Base-by-base conservation (phyloP, 1,140 invertebrate genomes). In the Dendroctonus valens region DNA sequence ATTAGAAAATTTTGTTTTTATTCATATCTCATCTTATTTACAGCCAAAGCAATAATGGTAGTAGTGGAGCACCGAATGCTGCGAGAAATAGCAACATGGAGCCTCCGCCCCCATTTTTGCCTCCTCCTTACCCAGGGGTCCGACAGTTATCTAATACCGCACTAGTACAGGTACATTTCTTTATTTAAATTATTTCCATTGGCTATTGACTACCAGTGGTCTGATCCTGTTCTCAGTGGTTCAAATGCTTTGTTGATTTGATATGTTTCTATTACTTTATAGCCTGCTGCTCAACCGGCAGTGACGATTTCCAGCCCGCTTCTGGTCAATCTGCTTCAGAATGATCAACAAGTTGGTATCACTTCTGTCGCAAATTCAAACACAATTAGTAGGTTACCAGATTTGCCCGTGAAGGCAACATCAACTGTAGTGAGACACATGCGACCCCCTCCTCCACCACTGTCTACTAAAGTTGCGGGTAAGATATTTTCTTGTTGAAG, bases 321-420 rank as follows among this genome's bases (percentile, higher is more conserved):
- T 58, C 81, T 96, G 49, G 93, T 96, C 4, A 97, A 96, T 81
- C 80, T 96, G 59, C 81, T 96, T 69, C 93, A 96, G 82, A 95
- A 92, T 76, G 92, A 94, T 74, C 89, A 87, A 38, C 65, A 72
- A 65, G 64, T 38, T 26, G 14, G 52, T 38, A 65, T 54, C 26
- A 50, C 68, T 41, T 11, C 69, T 11, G 50, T 42, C 44, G 52
- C 50, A 15, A 63, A 26, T 50, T 41, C 63, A 7, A 46, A 11
- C 15, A 46, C 44, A 14, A 59, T 48, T 42, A 41, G 15, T 41
- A 15, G 15, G 11, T 38, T 65, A 46, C 49, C 58, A 7, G 48
- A 60, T 42, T 7, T 41, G 41, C 49, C 41, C 48, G 46, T 40
- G 6, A 26, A 11, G 44, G 44, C 37, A 5, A 15, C 14, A 6